Conservation (phyloP, 2,797 vertebrate genomes). For the Urocyon cinereoargenteus region DNA sequence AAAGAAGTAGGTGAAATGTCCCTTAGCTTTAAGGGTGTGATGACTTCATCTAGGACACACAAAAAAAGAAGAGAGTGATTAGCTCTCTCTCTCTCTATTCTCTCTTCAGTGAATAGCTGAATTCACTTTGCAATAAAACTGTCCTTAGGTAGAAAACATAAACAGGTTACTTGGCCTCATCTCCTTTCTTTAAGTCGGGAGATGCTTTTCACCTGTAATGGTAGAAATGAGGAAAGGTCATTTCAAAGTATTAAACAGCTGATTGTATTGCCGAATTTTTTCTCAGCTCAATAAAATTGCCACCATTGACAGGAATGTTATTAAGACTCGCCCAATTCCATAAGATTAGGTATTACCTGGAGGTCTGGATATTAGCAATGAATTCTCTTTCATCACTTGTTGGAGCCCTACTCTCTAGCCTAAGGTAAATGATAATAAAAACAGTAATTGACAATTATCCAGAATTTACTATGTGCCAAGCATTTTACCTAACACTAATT, state of each 20-base stretch:
- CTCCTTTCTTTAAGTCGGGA: not conserved
- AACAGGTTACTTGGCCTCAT: not conserved
- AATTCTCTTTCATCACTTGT: not conserved
- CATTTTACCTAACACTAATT: not conserved
- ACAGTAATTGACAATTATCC: not conserved
- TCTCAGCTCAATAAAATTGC: not conserved
- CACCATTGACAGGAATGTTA: not conserved
- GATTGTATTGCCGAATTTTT: not conserved
- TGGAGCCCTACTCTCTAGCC: not conserved
- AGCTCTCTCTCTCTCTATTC: not conserved
- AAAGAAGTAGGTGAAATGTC: not conserved
- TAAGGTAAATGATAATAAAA: conserved; percentile 24
- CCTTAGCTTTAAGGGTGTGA: not conserved
- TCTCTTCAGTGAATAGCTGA: not conserved
- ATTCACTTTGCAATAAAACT: not conserved
- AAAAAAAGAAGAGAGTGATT: not conserved
- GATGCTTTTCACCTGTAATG: not conserved
- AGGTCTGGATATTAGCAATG: not conserved
- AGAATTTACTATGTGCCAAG: not conserved
- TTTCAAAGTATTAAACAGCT: conserved; percentile 3
- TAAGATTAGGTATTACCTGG: not conserved
- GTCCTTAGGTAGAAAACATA: not conserved
- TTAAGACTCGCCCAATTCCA: not conserved
- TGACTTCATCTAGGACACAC: not conserved
- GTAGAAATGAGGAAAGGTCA: not conserved